Percentiles rank a stretch among this genome's conserved stretches.
Evolutionary conservation across 1,140 invertebrate genomes (phyloP).

Genomic region (Pectinophora gossypiella): DNA sequence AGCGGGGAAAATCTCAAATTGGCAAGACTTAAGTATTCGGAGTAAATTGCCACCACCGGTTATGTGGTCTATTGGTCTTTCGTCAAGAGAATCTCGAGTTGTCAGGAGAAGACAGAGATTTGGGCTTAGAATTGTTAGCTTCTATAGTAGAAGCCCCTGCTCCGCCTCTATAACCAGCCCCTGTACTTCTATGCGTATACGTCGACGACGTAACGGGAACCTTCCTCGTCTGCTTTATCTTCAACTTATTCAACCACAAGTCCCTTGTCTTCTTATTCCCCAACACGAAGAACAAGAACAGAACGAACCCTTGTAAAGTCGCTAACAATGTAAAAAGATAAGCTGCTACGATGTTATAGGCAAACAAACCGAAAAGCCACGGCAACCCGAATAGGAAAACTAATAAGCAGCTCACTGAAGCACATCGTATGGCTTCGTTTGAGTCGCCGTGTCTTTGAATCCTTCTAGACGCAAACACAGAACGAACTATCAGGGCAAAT

Average conservation of each 20-base stretch:
- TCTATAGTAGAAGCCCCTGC: conserved; percentile 27
- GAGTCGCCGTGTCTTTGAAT: conserved; percentile 67
- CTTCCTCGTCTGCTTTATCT: conserved; percentile 64
- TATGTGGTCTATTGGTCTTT: not conserved
- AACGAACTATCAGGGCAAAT: conserved; percentile 70
- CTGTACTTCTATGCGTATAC: conserved; percentile 55
- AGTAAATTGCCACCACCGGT: not conserved
- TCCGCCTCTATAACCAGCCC: conserved; percentile 28
- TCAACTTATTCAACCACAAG: conserved; percentile 69
- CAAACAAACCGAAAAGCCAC: conserved; percentile 72
- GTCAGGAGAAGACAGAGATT: conserved; percentile 41
- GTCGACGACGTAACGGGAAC: conserved; percentile 66
- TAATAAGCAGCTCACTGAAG: conserved; percentile 66
- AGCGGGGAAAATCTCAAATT: not conserved
- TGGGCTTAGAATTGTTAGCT: conserved; percentile 46
- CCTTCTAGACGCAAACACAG: conserved; percentile 63
- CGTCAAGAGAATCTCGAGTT: conserved; percentile 60
- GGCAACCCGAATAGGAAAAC: conserved; percentile 73
- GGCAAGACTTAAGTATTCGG: not conserved
- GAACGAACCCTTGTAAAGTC: conserved; percentile 72
- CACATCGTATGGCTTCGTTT: conserved; percentile 61
- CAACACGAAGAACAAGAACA: conserved; percentile 74
- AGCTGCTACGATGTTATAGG: conserved; percentile 52
- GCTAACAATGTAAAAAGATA: conserved; percentile 73
- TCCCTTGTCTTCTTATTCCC: conserved; percentile 73